phyloP scores from a whole-genome alignment of 2,113 vertebrate genomes.

The Hippocampus barbouri region DNA sequence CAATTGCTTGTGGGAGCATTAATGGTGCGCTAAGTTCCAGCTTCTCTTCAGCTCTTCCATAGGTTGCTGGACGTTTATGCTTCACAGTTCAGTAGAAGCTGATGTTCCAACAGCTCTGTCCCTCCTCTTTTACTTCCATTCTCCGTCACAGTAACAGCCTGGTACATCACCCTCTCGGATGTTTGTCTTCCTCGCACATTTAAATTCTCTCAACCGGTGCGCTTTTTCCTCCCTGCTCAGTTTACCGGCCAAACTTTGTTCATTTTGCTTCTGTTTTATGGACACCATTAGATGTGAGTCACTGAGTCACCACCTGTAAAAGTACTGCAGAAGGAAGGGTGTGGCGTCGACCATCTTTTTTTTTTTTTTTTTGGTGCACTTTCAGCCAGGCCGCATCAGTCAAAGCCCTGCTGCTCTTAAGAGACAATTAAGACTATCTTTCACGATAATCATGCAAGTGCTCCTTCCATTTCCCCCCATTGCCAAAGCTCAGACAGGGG shows the following conservation, averaged over 20 bases:
- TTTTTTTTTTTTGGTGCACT: slow-evolving; percentile 52
- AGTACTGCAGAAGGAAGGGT: slow-evolving; percentile 25
- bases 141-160: slow-evolving; percentile 36
- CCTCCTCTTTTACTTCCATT: slow-evolving; percentile 29
- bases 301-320: slow-evolving; percentile 39
- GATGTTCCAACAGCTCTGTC: slow-evolving; percentile 29
- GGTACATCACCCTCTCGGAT: slow-evolving; percentile 63
- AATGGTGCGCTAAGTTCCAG: slow-evolving; percentile 29
- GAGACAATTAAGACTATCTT: slow-evolving; percentile 76
- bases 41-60: slow-evolving; percentile 50
- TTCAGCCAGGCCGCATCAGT: slow-evolving; percentile 69
- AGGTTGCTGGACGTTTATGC: slow-evolving; percentile 35
- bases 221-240: slow-evolving; percentile 27
- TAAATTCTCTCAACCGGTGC: slow-evolving; percentile 45
- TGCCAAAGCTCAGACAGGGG: slow-evolving; percentile 52
- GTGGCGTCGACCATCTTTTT: slow-evolving; percentile 39
- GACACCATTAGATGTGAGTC: slow-evolving; percentile 51
- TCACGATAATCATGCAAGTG: slow-evolving; percentile 76
- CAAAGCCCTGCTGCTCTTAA: slow-evolving; percentile 62
- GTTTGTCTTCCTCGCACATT: slow-evolving; percentile 63
- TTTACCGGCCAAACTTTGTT: slow-evolving; percentile 20
- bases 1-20: slow-evolving; percentile 27
- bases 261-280: slow-evolving; percentile 49
- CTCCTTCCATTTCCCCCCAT: slow-evolving; percentile 44
- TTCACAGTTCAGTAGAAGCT: slow-evolving; percentile 47